phyloP scores from a whole-genome alignment of 1,140 invertebrate species.

The Platyscapa corneri region DNA sequence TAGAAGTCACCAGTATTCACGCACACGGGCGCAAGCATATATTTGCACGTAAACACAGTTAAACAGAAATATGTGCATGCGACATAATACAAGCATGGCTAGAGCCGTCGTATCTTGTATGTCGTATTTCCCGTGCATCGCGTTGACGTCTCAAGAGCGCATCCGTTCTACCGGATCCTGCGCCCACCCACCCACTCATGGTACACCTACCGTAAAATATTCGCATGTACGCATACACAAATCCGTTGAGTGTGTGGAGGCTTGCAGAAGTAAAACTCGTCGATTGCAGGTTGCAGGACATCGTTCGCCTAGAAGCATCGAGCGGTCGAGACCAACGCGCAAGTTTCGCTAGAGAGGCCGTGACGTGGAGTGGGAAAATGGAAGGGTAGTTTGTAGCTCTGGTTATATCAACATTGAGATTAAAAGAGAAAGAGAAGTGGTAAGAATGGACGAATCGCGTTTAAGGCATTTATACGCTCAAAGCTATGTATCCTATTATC shows the following conservation, averaged over 20 bases:
- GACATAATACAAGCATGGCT: background rate
- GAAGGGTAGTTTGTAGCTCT: slow-evolving; percentile 66
- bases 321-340: slow-evolving; percentile 57
- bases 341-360: slow-evolving; percentile 70
- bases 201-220: too few relatives aligned
- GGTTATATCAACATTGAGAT: slow-evolving; percentile 56
- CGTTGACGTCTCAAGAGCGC: slow-evolving; percentile 62
- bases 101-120: slow-evolving; percentile 53
- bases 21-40: background rate
- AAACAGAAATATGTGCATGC: background rate
- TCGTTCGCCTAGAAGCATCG: slow-evolving; percentile 56
- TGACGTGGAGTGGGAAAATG: slow-evolving; percentile 66
- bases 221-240: background rate
- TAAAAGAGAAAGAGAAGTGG: slow-evolving; percentile 43
- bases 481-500: too few relatives aligned
- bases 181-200: background rate
- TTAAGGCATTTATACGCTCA: background rate
- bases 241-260: background rate
- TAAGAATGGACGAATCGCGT: background rate
- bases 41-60: background rate
- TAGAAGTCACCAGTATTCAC: too few relatives aligned
- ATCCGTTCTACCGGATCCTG: background rate
- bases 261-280: background rate
- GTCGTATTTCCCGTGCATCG: slow-evolving; percentile 61
- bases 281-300: background rate